A percentile compares a stretch with the other conserved stretches of the same genome.
These are phyloP conservation scores for Ploceus nigricollis DNA, from an alignment of 2,113 vertebrate species.

Conservation along the genomic window DNA sequence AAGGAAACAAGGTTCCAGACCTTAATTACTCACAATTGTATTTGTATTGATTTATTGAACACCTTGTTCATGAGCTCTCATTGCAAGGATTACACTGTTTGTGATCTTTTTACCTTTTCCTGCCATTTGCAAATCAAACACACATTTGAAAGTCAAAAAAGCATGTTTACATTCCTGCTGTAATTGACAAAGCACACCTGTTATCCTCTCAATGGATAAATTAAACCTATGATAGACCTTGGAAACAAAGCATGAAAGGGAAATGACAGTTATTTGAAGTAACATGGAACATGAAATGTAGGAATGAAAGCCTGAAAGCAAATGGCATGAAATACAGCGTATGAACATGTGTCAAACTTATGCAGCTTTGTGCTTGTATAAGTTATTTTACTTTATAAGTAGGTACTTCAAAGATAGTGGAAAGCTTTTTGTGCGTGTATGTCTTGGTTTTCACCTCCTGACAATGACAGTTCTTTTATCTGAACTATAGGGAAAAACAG, in stretches of 20 bases:
- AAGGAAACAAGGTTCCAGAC: background rate
- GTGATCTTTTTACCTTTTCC: background rate
- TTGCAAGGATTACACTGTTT: background rate
- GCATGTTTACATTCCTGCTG: background rate
- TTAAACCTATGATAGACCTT: background rate
- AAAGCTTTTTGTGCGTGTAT: background rate
- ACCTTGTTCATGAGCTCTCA: background rate
- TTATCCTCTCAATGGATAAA: background rate
- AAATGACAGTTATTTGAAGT: background rate
- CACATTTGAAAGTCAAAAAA: background rate
- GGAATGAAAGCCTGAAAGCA: background rate
- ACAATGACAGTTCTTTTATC: background rate
- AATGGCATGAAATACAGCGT: background rate
- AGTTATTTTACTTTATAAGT: background rate
- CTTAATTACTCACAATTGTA: conserved; percentile 3
- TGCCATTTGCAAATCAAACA: background rate
- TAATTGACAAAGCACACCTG: background rate
- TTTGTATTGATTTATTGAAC: conserved; percentile 16
- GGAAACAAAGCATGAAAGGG: background rate
- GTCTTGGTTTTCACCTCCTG: background rate
- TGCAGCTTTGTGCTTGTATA: background rate
- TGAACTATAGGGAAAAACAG: background rate
- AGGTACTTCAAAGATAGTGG: background rate
- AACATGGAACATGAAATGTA: background rate
- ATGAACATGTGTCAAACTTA: background rate